Percentiles rank a stretch among this genome's conserved stretches.
These are phyloP conservation scores for Plestiodon gilberti DNA, from an alignment of 2,113 vertebrate genomes.

Conservation along the genomic window DNA sequence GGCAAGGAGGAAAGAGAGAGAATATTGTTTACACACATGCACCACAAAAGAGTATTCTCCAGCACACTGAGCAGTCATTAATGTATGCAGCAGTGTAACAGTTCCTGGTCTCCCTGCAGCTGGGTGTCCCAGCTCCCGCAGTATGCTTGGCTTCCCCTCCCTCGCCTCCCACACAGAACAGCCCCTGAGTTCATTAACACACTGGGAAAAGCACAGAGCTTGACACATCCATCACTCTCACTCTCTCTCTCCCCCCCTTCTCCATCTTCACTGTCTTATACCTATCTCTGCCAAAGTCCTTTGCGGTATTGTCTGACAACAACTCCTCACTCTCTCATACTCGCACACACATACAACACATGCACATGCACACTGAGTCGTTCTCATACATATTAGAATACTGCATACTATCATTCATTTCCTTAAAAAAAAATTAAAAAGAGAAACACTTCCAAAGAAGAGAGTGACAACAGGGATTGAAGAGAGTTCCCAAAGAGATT, in stretches of 20 bases:
- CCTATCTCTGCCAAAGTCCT: conserved; percentile 8
- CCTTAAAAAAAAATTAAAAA: neutral
- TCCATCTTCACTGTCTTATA: neutral
- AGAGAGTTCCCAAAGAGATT: neutral
- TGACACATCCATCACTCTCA: neutral
- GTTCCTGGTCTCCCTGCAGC: conserved; percentile 41
- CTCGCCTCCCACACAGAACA: neutral
- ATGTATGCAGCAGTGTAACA: conserved; percentile 36
- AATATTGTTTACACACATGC: conserved; percentile 33
- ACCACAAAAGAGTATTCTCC: conserved; percentile 29
- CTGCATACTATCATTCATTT: neutral
- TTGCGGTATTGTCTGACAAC: neutral
- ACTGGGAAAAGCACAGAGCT: neutral
- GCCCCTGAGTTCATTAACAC: conserved; percentile 18
- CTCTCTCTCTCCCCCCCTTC: neutral
- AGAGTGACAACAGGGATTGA: neutral
- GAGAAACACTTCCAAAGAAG: conserved; percentile 21
- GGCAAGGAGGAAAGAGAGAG: conserved; percentile 47
- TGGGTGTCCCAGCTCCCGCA: conserved; percentile 34
- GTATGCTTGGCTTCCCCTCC: neutral
- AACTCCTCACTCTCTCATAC: neutral
- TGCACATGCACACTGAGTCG: too few relatives aligned
- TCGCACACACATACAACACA: neutral
- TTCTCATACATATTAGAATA: too few relatives aligned
- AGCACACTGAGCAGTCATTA: conserved; percentile 11